Evolutionary conservation across 2,797 vertebrate species (phyloP), one percentile per base, ranked within the genome.

Genomic region (Clarias fuscus): DNA sequence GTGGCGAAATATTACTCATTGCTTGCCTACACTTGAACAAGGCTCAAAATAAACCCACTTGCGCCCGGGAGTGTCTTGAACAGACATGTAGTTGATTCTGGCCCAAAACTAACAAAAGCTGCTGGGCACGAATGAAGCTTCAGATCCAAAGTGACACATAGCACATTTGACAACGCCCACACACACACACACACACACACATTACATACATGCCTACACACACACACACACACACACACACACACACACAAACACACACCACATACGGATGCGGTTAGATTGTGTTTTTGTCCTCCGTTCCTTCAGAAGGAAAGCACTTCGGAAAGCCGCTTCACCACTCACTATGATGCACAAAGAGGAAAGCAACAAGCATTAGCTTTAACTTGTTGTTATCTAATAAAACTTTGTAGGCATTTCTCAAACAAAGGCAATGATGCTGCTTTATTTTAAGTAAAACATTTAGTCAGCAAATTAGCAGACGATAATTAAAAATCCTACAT

Each of bases 1-100:
- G n/a, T 84, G 48, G 75, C 53, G 56, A 27, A 70, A 53, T 75
- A 84, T 84, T 73, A 56, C 56, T 22, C 58, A 14, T n/a, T 58
- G 58, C 82, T 73, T 72, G 58, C 67, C 58, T 43, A 27, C 14
- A 43, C 61, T 80, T 58, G 59, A 75, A 56, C 15, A 61, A 80
- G 37, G 53, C 61, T 83, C 68, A 83, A 65, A 85, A 88, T 79
- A 86, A 83, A 85, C 77, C 58, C 56, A 6, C 67, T 10, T 53
- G 70, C 17, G 24, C 59, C 82, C 33, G 27, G 73, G 73, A 71
- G 76, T 43, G 56, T 53, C n/a, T 86, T 33, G 7, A 62, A 67
- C 15, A 72, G 61, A 62, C 62, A 68, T 82, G 59, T 30, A 61
- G 20, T 56, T 76, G 71, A 86, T 43, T 40, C 64, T 43, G 14